A percentile compares a stretch with the other conserved stretches of the same genome.
phyloP scores from a whole-genome alignment of 2,888 invertebrate genomes.

The Protonemura montana region DNA sequence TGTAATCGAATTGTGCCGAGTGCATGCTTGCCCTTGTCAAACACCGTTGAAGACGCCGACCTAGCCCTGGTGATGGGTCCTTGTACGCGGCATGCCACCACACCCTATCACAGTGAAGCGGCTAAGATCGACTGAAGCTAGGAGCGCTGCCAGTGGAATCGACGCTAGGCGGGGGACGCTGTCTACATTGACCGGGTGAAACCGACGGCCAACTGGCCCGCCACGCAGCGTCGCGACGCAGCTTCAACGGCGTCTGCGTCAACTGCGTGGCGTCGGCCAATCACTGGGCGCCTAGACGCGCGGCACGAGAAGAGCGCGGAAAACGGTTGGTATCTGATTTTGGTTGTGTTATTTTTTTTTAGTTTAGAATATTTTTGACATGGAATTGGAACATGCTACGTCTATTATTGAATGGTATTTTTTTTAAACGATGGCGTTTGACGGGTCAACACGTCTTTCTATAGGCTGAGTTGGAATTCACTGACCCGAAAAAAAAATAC shows the following conservation, averaged over 20 bases:
- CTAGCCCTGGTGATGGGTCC: not conserved
- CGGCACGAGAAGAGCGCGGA: conserved; percentile 2
- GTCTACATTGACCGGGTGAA: not conserved
- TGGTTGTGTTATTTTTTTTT: not conserved
- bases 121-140: not conserved
- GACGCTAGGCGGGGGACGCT: not conserved
- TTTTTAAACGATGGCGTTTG: not conserved
- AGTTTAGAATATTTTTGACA: not conserved
- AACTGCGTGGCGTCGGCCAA: not conserved
- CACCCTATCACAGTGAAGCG: not conserved
- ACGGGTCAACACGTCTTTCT: not conserved
- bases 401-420: not conserved
- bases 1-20: not conserved
- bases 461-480: too few species aligned
- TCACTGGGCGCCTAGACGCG: not conserved
- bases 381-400: not conserved
- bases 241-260: not conserved
- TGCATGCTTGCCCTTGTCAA: not conserved
- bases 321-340: conserved; percentile 2
- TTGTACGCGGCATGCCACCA: not conserved
- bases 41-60: not conserved
- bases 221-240: conserved; percentile 19
- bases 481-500: too few species aligned
- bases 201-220: not conserved
- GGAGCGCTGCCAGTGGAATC: not conserved